A percentile compares a stretch with the other conserved stretches of the same genome.
phyloP scores from a whole-genome alignment of 1,140 invertebrate species.

The Calliphora vicina region DNA sequence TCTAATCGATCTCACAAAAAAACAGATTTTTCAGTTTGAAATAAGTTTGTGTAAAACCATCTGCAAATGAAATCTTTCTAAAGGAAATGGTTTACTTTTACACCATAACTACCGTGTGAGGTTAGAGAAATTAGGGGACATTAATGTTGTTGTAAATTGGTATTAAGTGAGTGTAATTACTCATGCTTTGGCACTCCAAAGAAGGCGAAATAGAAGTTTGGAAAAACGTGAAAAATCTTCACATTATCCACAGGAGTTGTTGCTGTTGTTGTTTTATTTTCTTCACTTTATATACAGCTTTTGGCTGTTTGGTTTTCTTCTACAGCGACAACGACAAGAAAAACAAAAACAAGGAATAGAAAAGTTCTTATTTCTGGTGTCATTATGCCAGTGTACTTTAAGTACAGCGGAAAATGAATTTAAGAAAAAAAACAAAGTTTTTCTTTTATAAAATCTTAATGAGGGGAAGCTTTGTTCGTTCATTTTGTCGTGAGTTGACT shows the following conservation, averaged over 20 bases:
- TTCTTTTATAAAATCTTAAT: background rate
- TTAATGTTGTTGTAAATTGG: conserved; percentile 18
- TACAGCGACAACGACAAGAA: background rate
- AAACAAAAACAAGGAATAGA: background rate
- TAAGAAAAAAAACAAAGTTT: background rate
- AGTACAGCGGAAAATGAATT: too few relatives aligned
- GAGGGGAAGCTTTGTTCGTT: background rate
- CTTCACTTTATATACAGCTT: background rate
- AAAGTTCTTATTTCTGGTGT: background rate
- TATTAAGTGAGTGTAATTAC: conserved; percentile 32
- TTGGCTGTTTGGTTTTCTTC: background rate
- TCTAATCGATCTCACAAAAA: too few relatives aligned
- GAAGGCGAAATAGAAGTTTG: background rate
- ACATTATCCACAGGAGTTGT: conserved; percentile 16
- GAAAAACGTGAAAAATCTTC: background rate
- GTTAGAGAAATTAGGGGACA: background rate
- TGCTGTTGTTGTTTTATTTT: background rate
- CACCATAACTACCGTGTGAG: background rate
- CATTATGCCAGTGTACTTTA: background rate
- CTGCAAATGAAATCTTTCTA: too few relatives aligned
- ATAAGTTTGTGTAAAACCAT: too few relatives aligned
- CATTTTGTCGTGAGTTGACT: background rate
- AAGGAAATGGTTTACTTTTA: too few relatives aligned
- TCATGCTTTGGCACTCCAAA: conserved; percentile 22
- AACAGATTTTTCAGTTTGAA: too few relatives aligned